These are phyloP conservation scores for Bombus sibiricus DNA, from an alignment of 1,140 invertebrate species.

Conservation along the genomic window DNA sequence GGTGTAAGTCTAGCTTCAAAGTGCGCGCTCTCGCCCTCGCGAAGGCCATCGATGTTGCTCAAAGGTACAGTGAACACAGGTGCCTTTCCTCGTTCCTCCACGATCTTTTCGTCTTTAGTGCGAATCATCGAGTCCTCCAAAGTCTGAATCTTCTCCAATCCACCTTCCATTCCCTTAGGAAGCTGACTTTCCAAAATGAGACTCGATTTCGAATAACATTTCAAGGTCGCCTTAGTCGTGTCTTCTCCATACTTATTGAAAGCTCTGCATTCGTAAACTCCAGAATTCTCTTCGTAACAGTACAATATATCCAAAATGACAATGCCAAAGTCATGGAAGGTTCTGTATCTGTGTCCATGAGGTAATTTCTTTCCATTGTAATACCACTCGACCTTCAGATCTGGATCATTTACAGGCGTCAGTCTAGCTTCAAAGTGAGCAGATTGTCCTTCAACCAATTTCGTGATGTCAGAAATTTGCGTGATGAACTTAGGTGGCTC, in stretches of 20 bases:
- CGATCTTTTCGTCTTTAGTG: constrained; percentile 86
- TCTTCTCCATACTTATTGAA: constrained; percentile 96
- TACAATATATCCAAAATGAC: constrained; percentile 98
- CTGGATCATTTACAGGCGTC: constrained; percentile 95
- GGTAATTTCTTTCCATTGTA: constrained; percentile 96
- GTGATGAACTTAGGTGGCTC: constrained; percentile 95
- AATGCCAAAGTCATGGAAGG: constrained; percentile 98
- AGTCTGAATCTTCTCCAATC: constrained; percentile 95
- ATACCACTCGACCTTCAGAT: constrained; percentile 97
- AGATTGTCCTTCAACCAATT: constrained; percentile 95
- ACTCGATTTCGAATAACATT: constrained; percentile 94
- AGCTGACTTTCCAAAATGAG: constrained; percentile 97
- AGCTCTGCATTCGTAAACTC: constrained; percentile 95
- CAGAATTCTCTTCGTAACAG: constrained; percentile 98
- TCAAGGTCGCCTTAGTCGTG: constrained; percentile 91
- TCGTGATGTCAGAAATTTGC: constrained; percentile 91
- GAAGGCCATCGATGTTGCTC: constrained; percentile 91
- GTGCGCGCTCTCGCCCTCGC: constrained; percentile 96
- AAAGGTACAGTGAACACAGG: constrained; percentile 96
- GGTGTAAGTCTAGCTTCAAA: constrained; percentile 97
- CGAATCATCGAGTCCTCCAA: constrained; percentile 93
- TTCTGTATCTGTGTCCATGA: constrained; percentile 96
- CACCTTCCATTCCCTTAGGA: constrained; percentile 96
- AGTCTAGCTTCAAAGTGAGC: constrained; percentile 96
- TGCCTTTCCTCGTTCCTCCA: constrained; percentile 90